phyloP scores from a whole-genome alignment of 2,797 vertebrate genomes.

The Taeniopygia guttata region DNA sequence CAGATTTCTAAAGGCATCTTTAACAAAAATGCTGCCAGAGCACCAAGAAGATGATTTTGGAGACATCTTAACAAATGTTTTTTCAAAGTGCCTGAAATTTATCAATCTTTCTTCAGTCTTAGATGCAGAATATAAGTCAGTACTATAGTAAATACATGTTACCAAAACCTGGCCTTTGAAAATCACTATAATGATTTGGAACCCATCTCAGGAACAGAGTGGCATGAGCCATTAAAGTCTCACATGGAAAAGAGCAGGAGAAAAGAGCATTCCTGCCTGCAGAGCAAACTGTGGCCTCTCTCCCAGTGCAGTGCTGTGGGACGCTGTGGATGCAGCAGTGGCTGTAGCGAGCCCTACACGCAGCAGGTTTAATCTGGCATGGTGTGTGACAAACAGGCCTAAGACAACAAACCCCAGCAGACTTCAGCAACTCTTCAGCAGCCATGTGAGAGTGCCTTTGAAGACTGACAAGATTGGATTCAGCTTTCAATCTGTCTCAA shows the following conservation, averaged over 20 bases:
- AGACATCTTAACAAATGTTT: not conserved
- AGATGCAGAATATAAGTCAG: not conserved
- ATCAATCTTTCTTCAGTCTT: not conserved
- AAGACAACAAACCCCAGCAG: not conserved
- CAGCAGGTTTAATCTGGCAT: not conserved
- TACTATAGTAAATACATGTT: not conserved
- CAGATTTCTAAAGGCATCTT: not conserved
- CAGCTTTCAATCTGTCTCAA: not conserved
- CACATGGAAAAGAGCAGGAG: not conserved
- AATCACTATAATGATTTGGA: not conserved
- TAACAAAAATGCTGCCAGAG: not conserved
- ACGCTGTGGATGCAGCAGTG: not conserved
- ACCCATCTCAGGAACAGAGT: not conserved
- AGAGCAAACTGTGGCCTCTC: not conserved
- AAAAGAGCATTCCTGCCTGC: not conserved
- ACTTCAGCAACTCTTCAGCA: not conserved
- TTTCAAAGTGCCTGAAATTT: not conserved
- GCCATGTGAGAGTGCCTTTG: not conserved
- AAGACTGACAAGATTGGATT: not conserved
- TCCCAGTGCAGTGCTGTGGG: not conserved
- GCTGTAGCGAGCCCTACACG: not conserved
- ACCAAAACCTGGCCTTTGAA: not conserved
- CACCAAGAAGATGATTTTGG: not conserved
- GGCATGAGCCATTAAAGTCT: not conserved
- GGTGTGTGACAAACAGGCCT: not conserved